A percentile compares a stretch with the other conserved stretches of the same genome.
These are phyloP conservation scores for Poecilus cupreus DNA, from an alignment of 2,888 invertebrate genomes.

Conservation along the genomic window DNA sequence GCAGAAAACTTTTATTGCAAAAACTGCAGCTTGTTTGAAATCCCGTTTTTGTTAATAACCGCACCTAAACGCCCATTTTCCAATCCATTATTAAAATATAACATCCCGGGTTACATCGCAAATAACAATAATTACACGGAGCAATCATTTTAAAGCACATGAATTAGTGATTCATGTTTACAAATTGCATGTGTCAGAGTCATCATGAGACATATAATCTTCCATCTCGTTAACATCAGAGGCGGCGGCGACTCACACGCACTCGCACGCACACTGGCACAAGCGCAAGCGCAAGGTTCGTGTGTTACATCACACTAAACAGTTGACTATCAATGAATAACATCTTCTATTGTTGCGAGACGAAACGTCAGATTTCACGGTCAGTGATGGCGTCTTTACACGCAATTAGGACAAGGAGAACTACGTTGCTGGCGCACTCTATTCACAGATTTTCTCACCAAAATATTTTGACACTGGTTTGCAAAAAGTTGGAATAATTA, in stretches of 20 bases:
- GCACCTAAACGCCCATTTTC: constrained; percentile 1
- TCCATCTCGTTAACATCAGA: constrained; percentile 36
- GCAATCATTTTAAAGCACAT: constrained; percentile 14
- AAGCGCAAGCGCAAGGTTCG: not conserved
- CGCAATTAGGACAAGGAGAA: constrained; percentile 45
- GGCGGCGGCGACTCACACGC: not conserved
- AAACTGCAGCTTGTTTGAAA: not conserved
- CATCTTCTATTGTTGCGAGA: not conserved
- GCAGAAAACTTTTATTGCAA: not conserved
- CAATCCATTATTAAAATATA: constrained; percentile 9
- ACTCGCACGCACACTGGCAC: not conserved
- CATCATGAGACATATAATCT: constrained; percentile 42
- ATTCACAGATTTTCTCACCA: not conserved
- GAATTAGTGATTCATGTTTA: constrained; percentile 42
- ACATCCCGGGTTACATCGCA: not conserved
- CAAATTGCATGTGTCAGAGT: constrained; percentile 37
- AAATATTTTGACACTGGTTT: not conserved
- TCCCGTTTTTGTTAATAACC: constrained; percentile 5
- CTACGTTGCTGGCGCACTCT: not conserved
- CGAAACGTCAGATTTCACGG: constrained; percentile 38
- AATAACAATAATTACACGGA: constrained; percentile 34
- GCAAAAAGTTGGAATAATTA: not conserved
- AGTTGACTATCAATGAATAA: constrained; percentile 15
- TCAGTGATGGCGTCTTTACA: constrained; percentile 14
- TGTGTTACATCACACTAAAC: not conserved